Percentiles rank a stretch among this genome's conserved stretches.
Conservation (phyloP, 2,797 vertebrate genomes). For the Schizopygopsis pylzovi region DNA sequence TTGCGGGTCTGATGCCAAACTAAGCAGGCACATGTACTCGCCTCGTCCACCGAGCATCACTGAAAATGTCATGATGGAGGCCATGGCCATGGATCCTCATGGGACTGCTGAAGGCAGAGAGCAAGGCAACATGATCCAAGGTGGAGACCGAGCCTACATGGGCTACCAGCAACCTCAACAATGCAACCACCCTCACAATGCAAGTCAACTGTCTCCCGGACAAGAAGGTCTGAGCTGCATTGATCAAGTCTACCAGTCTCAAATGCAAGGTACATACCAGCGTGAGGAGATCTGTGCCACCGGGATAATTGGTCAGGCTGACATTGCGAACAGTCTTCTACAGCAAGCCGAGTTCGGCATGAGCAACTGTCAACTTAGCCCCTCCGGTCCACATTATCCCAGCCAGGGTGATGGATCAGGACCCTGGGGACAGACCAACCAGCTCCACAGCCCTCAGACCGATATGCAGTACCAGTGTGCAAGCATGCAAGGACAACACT, state of each 20-base stretch:
- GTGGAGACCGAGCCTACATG: constrained; percentile 80
- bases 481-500: constrained; percentile 72
- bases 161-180: constrained; percentile 78
- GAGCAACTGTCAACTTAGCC: constrained; percentile 85
- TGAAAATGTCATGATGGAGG: constrained; percentile 92
- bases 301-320: constrained; percentile 69
- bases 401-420: constrained; percentile 63
- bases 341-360: constrained; percentile 83
- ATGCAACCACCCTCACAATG: constrained; percentile 67
- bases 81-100: constrained; percentile 77
- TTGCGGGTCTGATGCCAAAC: constrained; percentile 80
- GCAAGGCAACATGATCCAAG: constrained; percentile 74
- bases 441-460: constrained; percentile 69
- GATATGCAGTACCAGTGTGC: constrained; percentile 67
- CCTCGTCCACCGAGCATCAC: constrained; percentile 91
- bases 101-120: constrained; percentile 72
- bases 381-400: constrained; percentile 79
- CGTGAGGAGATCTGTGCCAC: constrained; percentile 67
- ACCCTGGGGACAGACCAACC: constrained; percentile 78
- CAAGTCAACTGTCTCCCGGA: constrained; percentile 76
- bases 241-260: constrained; percentile 69
- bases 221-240: constrained; percentile 77
- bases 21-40: constrained; percentile 85
- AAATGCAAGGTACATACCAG: constrained; percentile 75
- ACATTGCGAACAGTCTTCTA: constrained; percentile 77